A percentile compares a stretch with the other conserved stretches of the same genome.
phyloP scores from a whole-genome alignment of 1,140 invertebrate species.

The Cydia strobilella region DNA sequence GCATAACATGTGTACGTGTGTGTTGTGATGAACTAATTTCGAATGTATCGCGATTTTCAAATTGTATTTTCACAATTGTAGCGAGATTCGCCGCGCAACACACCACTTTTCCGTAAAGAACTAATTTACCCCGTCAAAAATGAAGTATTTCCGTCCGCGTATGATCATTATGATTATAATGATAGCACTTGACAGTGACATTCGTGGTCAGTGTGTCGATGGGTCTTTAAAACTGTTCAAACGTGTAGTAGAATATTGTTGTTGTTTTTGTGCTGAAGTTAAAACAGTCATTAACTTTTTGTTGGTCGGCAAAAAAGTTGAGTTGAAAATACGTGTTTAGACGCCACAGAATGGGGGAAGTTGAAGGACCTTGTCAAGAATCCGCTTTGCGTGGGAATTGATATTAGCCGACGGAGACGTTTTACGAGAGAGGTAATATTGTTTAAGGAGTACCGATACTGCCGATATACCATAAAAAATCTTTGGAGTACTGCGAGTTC shows the following conservation, averaged over 20 bases:
- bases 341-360: not conserved
- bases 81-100: not conserved
- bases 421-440: no score
- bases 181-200: not conserved
- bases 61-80: no score
- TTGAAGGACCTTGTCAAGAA: constrained; percentile 24
- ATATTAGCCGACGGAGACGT: not conserved
- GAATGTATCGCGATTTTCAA: no score
- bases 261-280: not conserved
- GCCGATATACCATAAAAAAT: no score
- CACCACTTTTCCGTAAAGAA: no score
- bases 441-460: no score
- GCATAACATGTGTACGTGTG: no score
- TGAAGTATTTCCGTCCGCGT: constrained; percentile 11
- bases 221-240: not conserved
- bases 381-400: constrained; percentile 23
- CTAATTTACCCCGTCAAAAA: no score
- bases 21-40: no score
- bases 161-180: constrained; percentile 7
- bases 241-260: not conserved
- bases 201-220: not conserved
- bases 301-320: constrained; percentile 13
- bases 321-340: constrained; percentile 4
- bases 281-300: constrained; percentile 21
- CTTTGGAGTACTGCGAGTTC: no score